Percentiles rank a stretch among this genome's conserved stretches.
These are phyloP conservation scores for Dryobota labecula DNA, from an alignment of 2,888 invertebrate genomes.

Conservation along the genomic window DNA sequence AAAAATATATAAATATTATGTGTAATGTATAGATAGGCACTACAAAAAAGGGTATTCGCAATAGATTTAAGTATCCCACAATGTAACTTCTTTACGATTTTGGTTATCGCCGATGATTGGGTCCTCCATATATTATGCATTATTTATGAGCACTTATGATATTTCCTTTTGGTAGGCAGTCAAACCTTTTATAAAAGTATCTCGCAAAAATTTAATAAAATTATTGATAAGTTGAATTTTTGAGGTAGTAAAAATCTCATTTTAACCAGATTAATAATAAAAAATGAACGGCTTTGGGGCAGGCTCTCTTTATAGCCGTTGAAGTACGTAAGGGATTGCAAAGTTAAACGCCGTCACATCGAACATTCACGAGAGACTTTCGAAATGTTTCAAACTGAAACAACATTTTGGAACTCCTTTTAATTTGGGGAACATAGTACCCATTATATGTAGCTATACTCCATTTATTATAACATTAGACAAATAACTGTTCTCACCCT, in stretches of 20 bases:
- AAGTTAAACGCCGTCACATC: conserved; percentile 15
- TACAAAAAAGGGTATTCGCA: conserved; percentile 38
- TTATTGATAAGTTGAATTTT: conserved; percentile 25
- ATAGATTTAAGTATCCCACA: conserved; percentile 51
- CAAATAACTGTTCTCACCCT: too few species aligned
- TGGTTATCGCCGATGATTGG: conserved; percentile 52
- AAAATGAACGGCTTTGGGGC: conserved; percentile 11
- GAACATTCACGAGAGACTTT: conserved; percentile 9
- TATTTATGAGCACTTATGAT: conserved; percentile 55
- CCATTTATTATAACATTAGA: too few species aligned
- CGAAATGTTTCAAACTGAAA: neutral
- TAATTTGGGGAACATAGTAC: neutral
- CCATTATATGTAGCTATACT: neutral
- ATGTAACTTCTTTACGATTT: conserved; percentile 57
- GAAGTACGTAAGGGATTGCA: conserved; percentile 13
- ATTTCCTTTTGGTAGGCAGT: conserved; percentile 29
- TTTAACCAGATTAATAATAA: conserved; percentile 31
- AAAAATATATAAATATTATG: conserved; percentile 2
- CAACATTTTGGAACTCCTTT: neutral
- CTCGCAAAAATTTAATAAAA: conserved; percentile 25
- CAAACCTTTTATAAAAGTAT: conserved; percentile 35
- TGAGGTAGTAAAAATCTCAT: conserved; percentile 16
- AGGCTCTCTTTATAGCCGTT: conserved; percentile 22
- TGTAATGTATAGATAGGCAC: conserved; percentile 21
- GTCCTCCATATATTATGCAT: conserved; percentile 46